Base-by-base conservation (phyloP, 2,113 vertebrate genomes). In the Felis chaus region DNA sequence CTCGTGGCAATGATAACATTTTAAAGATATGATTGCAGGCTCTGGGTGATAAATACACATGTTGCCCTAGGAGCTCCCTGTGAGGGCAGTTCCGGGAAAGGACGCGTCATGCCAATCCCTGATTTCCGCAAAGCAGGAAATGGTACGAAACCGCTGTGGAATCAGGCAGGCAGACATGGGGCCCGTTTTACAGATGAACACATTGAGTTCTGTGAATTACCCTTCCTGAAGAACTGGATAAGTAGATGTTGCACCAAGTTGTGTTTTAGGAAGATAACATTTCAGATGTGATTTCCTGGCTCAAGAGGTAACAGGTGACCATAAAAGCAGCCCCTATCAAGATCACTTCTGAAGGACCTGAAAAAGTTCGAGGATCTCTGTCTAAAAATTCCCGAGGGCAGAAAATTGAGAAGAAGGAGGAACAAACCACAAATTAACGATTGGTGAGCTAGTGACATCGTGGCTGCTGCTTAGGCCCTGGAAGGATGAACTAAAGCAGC, bases 21-120 rank as follows among this genome's bases (percentile, higher is more conserved):
- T 21, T 23, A 36, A 36, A 86, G 39, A 33, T 29, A 10, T 0
- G 9, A 1, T 2, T 1, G 1, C 31, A 79, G 19, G 3, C 4
- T 2, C 1, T 29, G 48, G 50, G 6, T 16, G 31, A 36, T 15
- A n/a, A 23, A 50, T 5, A 15, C 21, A 4, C 5, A 18, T 8
- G 13, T 78, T 53, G 55, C 7, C 13, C 3, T 1, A n/a, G 53
- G 21, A 18, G 12, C 31, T 83, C 90, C 15, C 19, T 23, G 1
- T 2, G 53, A 36, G 29, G 21, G 13, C 74, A 31, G 18, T 31
- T 78, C 41, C 13, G 15, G 57, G 53, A 19, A 69, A 82, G 50
- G 63, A 25, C 3, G 4, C 23, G 36, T 36, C 14, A 7, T 12
- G 27, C 8, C 9, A 25, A 25, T 25, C 50, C 0, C 0, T 76